Percentiles rank a stretch among this genome's conserved stretches.
Evolutionary conservation across 1,140 invertebrate genomes (phyloP).

Genomic region (Micrasema longulum): DNA sequence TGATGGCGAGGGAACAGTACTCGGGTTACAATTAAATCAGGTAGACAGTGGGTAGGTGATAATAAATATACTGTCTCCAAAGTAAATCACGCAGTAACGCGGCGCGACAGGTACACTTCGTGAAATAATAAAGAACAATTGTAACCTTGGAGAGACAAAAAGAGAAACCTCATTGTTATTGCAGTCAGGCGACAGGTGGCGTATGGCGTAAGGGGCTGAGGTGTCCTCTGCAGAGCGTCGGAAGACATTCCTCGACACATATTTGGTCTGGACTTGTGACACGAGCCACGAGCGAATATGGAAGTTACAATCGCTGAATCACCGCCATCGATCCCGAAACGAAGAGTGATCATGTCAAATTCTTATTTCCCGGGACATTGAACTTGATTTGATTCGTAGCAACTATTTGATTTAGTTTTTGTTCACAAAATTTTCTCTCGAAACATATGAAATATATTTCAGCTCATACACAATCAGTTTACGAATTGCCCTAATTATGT

Average conservation of each 20-base stretch:
- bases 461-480: too few species aligned
- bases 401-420: too few species aligned
- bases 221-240: conserved; percentile 19
- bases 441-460: too few species aligned
- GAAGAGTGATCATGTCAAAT: neutral
- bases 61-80: too few species aligned
- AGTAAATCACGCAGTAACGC: too few species aligned
- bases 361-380: conserved; percentile 1
- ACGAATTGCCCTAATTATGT: too few species aligned
- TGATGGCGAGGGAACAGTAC: too few species aligned
- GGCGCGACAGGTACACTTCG: neutral
- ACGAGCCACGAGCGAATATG: neutral
- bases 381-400: too few species aligned
- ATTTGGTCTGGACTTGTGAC: conserved; percentile 25
- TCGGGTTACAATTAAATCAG: too few species aligned
- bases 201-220: conserved; percentile 30
- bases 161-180: conserved; percentile 49
- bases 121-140: conserved; percentile 31
- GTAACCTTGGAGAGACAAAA: conserved; percentile 46
- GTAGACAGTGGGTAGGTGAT: too few species aligned
- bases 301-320: neutral
- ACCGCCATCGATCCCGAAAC: neutral
- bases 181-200: conserved; percentile 33
- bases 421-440: too few species aligned
- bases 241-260: conserved; percentile 28